phyloP scores from a whole-genome alignment of 2,113 vertebrate species.

The Equus quagga region DNA sequence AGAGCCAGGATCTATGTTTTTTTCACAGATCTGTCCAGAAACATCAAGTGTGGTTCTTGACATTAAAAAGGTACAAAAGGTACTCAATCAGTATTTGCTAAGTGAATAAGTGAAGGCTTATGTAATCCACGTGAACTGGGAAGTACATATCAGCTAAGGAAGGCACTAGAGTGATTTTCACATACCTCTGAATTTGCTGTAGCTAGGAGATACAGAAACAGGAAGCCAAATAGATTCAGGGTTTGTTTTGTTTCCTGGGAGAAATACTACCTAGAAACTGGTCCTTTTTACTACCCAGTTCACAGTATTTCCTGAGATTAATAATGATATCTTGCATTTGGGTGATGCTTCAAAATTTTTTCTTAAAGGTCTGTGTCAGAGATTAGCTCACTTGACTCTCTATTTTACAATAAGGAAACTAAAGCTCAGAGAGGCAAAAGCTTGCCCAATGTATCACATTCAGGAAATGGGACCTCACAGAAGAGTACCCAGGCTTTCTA shows the following conservation, averaged over 20 bases:
- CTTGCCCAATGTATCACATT: neutral
- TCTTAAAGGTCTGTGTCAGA: neutral
- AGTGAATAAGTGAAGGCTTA: neutral
- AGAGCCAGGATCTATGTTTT: neutral
- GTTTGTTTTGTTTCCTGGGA: conserved; percentile 61
- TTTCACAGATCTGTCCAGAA: neutral
- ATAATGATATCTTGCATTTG: neutral
- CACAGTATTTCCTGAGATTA: conserved; percentile 6
- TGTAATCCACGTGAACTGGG: neutral
- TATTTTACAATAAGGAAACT: neutral
- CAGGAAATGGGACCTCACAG: neutral
- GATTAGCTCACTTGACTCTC: neutral
- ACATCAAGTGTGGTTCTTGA: neutral
- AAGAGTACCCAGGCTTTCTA: neutral
- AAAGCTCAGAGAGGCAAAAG: neutral
- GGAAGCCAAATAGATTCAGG: conserved; percentile 41
- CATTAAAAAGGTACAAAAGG: neutral
- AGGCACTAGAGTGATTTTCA: neutral
- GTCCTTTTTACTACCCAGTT: neutral
- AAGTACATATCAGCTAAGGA: neutral
- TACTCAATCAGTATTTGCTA: neutral
- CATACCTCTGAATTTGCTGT: neutral
- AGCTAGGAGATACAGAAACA: conserved; percentile 15
- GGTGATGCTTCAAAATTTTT: neutral
- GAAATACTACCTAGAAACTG: conserved; percentile 19